phyloP scores from a whole-genome alignment of 2,113 vertebrate species.

The Nothobranchius kuhntae region DNA sequence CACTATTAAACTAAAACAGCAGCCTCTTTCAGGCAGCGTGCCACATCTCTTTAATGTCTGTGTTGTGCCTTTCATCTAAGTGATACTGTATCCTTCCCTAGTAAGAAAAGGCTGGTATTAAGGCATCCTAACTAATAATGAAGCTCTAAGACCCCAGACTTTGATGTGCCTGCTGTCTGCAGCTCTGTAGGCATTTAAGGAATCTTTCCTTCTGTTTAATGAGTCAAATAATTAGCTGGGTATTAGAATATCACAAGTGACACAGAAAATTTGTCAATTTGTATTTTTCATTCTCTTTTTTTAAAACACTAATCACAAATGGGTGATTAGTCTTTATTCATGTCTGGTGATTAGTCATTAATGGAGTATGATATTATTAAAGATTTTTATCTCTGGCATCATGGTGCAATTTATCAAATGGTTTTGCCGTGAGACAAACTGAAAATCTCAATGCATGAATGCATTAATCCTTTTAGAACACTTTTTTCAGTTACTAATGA shows the following conservation, averaged over 20 bases:
- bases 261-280: slow-evolving; percentile 32
- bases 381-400: slow-evolving; percentile 28
- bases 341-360: slow-evolving; percentile 46
- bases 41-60: slow-evolving; percentile 11
- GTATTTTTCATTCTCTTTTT: slow-evolving; percentile 19
- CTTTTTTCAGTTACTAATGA: not conserved
- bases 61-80: slow-evolving; percentile 54
- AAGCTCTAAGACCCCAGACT: slow-evolving; percentile 37
- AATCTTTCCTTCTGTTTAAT: slow-evolving; percentile 43
- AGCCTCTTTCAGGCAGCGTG: slow-evolving; percentile 16
- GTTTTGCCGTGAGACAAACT: slow-evolving; percentile 21
- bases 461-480: slow-evolving; percentile 7
- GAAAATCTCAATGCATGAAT: slow-evolving; percentile 2
- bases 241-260: slow-evolving; percentile 34
- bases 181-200: slow-evolving; percentile 18
- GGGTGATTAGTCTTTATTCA: slow-evolving; percentile 39
- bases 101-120: slow-evolving; percentile 49
- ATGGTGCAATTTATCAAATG: slow-evolving; percentile 27
- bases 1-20: not conserved
- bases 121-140: slow-evolving; percentile 52
- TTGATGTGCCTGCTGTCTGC: slow-evolving; percentile 60
- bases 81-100: slow-evolving; percentile 62
- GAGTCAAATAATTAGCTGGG: slow-evolving; percentile 27
- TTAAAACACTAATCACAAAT: slow-evolving; percentile 17
- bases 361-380: slow-evolving; percentile 19